A percentile compares a stretch with the other conserved stretches of the same genome.
Evolutionary conservation across 53 echinoderm and acorn worm genomes (phyloP).

Genomic region (Pentamera pediparva): DNA sequence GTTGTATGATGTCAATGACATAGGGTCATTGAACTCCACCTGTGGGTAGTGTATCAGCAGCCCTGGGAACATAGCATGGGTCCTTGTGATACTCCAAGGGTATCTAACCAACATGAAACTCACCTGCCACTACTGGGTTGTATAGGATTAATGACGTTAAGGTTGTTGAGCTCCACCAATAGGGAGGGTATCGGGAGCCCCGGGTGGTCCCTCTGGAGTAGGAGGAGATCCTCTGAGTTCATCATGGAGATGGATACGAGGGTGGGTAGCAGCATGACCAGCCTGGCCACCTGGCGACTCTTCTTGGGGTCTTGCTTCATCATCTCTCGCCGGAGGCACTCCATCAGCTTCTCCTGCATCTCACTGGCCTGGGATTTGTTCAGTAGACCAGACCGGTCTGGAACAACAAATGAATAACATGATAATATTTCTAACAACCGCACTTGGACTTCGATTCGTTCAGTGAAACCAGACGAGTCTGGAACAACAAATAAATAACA

Average conservation of each 20-base stretch:
- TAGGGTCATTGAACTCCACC: too few relatives aligned
- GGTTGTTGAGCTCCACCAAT: constrained; percentile 75
- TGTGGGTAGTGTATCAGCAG: too few relatives aligned
- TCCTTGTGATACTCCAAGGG: too few relatives aligned
- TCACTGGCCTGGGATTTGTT: constrained; percentile 44
- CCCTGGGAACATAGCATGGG: too few relatives aligned
- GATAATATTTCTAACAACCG: too few relatives aligned
- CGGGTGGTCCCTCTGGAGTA: constrained; percentile 68
- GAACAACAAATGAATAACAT: too few relatives aligned
- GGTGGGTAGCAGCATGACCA: constrained; percentile 59
- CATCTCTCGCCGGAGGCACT: constrained; percentile 82
- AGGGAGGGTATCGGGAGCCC: constrained; percentile 61
- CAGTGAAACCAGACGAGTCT: too few relatives aligned
- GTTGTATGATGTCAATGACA: too few relatives aligned
- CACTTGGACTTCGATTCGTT: too few relatives aligned
- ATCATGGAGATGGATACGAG: constrained; percentile 83
- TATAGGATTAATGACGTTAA: constrained; percentile 15
- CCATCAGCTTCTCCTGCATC: constrained; percentile 73
- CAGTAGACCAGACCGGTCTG: constrained; percentile 83
- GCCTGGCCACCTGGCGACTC: constrained; percentile 61
- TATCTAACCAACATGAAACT: constrained; percentile 3
- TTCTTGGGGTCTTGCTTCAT: constrained; percentile 52
- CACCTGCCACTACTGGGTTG: constrained; percentile 6
- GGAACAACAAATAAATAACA: too few relatives aligned
- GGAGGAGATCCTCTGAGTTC: constrained; percentile 71